Conservation (phyloP, 2,113 vertebrate species). For the Notiomystis cincta region DNA sequence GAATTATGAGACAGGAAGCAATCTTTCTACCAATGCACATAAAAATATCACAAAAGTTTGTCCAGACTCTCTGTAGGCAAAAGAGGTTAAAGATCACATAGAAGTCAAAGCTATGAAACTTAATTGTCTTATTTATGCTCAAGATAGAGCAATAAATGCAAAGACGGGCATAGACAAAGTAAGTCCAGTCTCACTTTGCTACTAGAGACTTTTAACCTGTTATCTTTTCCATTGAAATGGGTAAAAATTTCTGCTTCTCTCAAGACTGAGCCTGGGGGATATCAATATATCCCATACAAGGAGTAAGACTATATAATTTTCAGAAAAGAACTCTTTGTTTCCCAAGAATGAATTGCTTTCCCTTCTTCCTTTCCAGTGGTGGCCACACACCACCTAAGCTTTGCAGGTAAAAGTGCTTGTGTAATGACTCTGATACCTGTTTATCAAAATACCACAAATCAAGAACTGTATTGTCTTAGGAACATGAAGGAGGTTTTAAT, state of each 20-base stretch:
- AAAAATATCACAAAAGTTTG: not conserved
- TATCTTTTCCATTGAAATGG: not conserved
- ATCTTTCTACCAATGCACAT: not conserved
- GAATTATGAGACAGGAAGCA: not conserved
- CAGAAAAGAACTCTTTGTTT: not conserved
- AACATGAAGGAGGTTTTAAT: not conserved
- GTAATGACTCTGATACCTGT: not conserved
- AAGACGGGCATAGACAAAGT: not conserved
- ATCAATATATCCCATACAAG: not conserved
- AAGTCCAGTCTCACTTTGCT: not conserved
- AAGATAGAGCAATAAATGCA: not conserved
- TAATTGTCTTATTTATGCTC: not conserved
- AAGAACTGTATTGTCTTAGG: not conserved
- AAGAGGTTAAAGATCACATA: not conserved
- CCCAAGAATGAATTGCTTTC: not conserved
- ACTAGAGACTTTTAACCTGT: not conserved
- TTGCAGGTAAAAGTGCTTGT: not conserved
- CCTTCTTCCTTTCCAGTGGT: not conserved
- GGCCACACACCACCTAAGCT: not conserved
- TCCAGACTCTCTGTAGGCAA: not conserved
- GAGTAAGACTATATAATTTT: not conserved
- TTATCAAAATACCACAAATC: not conserved
- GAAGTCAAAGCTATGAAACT: not conserved
- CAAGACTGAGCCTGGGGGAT: not conserved
- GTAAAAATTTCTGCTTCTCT: not conserved